Evolutionary conservation across 2,113 vertebrate species (phyloP).

Genomic region (Entomyzon cyanotis): DNA sequence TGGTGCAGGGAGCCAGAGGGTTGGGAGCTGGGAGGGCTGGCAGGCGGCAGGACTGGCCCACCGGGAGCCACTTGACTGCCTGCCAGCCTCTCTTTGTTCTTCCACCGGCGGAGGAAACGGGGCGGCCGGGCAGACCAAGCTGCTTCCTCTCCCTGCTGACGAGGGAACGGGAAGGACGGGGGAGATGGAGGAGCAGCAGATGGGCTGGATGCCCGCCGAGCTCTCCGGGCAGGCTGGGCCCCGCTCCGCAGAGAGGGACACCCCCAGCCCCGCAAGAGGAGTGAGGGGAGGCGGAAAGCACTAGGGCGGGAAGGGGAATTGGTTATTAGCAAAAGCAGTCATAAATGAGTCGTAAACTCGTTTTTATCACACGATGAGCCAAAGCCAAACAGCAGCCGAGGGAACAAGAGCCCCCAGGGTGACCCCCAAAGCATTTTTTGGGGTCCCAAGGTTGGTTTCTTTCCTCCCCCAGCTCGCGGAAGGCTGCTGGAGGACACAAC

Average conservation of each 20-base stretch:
- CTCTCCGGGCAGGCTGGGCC: background rate
- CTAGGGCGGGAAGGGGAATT: background rate
- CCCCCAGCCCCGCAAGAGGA: background rate
- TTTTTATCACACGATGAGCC: accelerated
- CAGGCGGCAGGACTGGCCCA: conserved; percentile 19
- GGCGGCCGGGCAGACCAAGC: background rate
- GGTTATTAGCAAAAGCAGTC: background rate
- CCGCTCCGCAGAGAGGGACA: accelerated
- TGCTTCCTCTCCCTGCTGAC: conserved; percentile 20
- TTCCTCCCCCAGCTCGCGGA: accelerated
- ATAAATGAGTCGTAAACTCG: background rate
- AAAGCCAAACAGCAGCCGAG: accelerated
- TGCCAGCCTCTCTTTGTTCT: conserved; percentile 64
- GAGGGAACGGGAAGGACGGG: background rate
- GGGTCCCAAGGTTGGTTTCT: background rate
- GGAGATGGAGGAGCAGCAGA: background rate
- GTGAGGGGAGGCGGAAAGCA: accelerated
- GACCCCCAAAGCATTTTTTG: background rate
- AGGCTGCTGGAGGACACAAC: background rate
- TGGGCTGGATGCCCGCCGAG: background rate
- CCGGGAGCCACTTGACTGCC: conserved; percentile 41
- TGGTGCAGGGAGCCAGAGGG: background rate
- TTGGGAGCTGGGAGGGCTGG: background rate
- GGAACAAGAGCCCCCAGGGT: background rate
- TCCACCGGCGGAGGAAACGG: conserved; percentile 42